These are phyloP conservation scores for Galagoides demidoff DNA, from an alignment of 2,797 vertebrate genomes.

Conservation along the genomic window DNA sequence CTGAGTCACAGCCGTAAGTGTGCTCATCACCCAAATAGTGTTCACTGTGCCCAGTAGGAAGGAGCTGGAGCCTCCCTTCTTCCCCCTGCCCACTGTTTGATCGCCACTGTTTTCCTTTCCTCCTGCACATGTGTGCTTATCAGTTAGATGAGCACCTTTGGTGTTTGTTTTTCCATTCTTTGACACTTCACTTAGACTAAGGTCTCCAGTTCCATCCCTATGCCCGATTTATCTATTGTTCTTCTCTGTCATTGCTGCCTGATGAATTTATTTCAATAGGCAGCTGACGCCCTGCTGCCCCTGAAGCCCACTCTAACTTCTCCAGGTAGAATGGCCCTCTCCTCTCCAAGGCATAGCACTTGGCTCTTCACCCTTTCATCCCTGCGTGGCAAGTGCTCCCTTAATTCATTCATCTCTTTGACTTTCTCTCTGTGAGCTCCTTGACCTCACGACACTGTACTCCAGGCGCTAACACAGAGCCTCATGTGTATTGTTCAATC, in stretches of 20 bases:
- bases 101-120: neutral
- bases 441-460: neutral
- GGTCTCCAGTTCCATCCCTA: neutral
- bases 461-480: neutral
- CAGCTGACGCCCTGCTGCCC: neutral
- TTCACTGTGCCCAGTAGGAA: neutral
- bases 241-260: neutral
- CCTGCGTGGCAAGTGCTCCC: neutral
- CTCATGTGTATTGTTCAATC: neutral
- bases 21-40: neutral
- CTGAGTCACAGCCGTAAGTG: neutral
- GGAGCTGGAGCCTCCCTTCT: neutral
- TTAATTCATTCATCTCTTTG: neutral
- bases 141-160: neutral
- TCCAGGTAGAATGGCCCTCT: neutral
- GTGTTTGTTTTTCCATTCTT: neutral
- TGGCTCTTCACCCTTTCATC: no score
- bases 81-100: no score
- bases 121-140: neutral
- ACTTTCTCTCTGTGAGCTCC: neutral
- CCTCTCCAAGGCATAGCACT: rapidly evolving
- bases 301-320: neutral
- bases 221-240: neutral
- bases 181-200: neutral
- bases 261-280: neutral